Conservation (phyloP, 2,113 vertebrate genomes). For the Hemichromis elongatus region DNA sequence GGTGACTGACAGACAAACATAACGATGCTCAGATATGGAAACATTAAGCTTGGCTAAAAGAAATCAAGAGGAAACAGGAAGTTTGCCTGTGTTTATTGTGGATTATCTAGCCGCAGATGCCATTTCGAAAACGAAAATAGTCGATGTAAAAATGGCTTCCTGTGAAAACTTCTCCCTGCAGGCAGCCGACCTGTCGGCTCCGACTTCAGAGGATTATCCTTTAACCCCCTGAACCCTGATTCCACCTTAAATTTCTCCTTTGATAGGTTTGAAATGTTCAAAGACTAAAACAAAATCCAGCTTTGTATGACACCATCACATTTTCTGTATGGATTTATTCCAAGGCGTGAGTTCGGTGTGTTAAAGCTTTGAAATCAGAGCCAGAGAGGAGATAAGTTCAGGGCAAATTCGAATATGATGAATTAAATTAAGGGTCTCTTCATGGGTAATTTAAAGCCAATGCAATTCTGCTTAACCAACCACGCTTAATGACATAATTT, state of each 20-base stretch:
- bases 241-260: conserved; percentile 2
- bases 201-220: conserved; percentile 37
- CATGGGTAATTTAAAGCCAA: background rate
- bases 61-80: conserved; percentile 24
- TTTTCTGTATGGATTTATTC: background rate
- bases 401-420: background rate
- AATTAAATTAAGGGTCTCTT: background rate
- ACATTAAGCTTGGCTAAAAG: conserved; percentile 7
- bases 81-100: conserved; percentile 24
- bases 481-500: background rate
- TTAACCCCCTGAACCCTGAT: conserved; percentile 17
- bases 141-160: background rate
- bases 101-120: conserved; percentile 21
- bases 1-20: conserved; percentile 24
- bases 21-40: background rate
- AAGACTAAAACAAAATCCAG: conserved; percentile 5
- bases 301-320: background rate
- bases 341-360: background rate
- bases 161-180: background rate
- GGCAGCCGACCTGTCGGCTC: conserved; percentile 3
- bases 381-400: background rate
- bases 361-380: background rate
- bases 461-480: background rate
- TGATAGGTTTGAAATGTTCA: conserved; percentile 14
- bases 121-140: background rate